Percentiles rank a stretch among this genome's conserved stretches.
phyloP scores from a whole-genome alignment of 2,888 invertebrate species.

The Pogonocherus hispidulus region DNA sequence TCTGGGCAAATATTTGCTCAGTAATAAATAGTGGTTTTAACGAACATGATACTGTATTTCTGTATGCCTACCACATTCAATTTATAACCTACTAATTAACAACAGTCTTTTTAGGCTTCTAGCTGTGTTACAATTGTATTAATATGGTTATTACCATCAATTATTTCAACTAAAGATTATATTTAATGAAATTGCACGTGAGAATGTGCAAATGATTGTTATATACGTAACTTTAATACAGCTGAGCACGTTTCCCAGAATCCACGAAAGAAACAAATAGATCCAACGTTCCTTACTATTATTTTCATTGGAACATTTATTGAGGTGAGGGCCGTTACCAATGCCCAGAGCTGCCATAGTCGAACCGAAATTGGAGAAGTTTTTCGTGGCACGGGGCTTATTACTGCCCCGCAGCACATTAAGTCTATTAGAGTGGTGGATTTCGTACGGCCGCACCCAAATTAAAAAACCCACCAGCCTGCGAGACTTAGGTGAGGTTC shows the following conservation, averaged over 20 bases:
- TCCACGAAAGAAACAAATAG: no score
- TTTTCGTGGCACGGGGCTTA: slow-evolving; percentile 25
- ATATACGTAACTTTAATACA: no score
- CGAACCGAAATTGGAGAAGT: slow-evolving; percentile 25
- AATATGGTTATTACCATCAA: no score
- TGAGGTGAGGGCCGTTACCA: slow-evolving; percentile 21
- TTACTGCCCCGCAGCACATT: slow-evolving; percentile 31
- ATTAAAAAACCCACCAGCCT: slow-evolving; percentile 18
- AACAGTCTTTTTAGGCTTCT: no score
- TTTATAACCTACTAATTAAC: no score
- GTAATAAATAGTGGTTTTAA: neutral
- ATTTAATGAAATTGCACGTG: no score
- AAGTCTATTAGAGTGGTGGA: slow-evolving; percentile 32
- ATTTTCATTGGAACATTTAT: slow-evolving; percentile 27
- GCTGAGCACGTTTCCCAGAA: no score
- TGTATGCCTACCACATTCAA: no score
- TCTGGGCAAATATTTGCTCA: neutral
- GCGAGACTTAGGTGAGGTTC: slow-evolving; percentile 8
- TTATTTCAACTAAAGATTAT: no score
- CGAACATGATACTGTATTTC: no score
- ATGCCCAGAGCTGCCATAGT: slow-evolving; percentile 16
- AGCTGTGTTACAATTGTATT: no score
- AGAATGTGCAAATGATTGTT: no score
- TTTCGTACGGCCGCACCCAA: slow-evolving; percentile 30
- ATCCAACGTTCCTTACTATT: slow-evolving; percentile 24